phyloP scores from a whole-genome alignment of 2,797 vertebrate species.

The Hypotaenidia philippensis region DNA sequence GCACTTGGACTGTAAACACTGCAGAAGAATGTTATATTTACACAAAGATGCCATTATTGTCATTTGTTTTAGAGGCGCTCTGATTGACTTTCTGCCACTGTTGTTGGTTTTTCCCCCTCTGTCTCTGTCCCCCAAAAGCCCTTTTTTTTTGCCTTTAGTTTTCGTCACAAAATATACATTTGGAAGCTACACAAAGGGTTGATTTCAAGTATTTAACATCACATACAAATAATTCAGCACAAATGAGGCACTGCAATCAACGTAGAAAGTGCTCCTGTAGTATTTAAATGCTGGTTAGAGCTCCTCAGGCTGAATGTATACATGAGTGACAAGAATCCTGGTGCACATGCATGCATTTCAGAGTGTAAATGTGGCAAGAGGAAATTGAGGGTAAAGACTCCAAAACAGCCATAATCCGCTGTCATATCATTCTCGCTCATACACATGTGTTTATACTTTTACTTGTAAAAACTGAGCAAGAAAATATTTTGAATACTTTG shows the following conservation, averaged over 20 bases:
- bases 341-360: neutral
- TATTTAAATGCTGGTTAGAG: neutral
- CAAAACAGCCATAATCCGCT: neutral
- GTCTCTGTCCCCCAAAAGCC: neutral
- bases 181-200: neutral
- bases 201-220: neutral
- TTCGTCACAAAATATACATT: neutral
- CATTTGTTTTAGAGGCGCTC: neutral
- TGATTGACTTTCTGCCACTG: neutral
- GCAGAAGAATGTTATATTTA: neutral
- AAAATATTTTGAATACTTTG: slow-evolving; percentile 21
- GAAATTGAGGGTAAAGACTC: slow-evolving; percentile 31
- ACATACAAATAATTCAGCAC: neutral
- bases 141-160: neutral
- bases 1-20: neutral
- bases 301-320: neutral
- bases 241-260: neutral
- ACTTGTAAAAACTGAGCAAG: slow-evolving; percentile 11
- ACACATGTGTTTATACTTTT: slow-evolving; percentile 28
- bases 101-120: neutral
- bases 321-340: neutral
- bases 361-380: slow-evolving; percentile 25
- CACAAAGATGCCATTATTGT: neutral
- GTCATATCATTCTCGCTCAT: neutral
- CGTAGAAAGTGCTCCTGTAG: neutral